Conservation (phyloP, 92 coral and sea anemone genomes). For the Parazoanthus swiftii region DNA sequence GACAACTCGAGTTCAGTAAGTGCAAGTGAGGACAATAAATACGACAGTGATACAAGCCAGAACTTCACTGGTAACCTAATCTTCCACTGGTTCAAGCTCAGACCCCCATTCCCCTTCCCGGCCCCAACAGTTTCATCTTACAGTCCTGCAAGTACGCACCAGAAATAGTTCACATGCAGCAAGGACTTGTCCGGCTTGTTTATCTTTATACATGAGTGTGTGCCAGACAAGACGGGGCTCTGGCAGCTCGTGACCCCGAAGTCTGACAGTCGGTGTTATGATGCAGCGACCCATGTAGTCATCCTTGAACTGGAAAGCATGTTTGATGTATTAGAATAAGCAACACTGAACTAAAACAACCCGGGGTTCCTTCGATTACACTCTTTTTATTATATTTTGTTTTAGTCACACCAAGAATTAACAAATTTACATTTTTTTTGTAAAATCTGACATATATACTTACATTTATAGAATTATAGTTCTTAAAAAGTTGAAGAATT, state of each 20-base stretch:
- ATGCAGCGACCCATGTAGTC: conserved; percentile 97
- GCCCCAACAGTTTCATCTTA: too few relatives aligned
- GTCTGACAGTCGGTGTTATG: conserved; percentile 76
- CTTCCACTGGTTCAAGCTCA: too few relatives aligned
- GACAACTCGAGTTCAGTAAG: conserved; percentile 59
- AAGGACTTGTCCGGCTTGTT: conserved; percentile 80
- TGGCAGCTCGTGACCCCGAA: conserved; percentile 80
- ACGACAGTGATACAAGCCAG: conserved; percentile 83
- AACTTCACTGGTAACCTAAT: conserved; percentile 73
- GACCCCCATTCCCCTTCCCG: too few relatives aligned
- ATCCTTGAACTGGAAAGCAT: conserved; percentile 78
- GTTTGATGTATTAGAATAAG: too few relatives aligned
- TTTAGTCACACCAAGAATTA: too few relatives aligned
- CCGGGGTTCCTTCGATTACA: too few relatives aligned
- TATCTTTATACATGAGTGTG: conserved; percentile 68
- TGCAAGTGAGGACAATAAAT: conserved; percentile 64
- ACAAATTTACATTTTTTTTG: too few relatives aligned
- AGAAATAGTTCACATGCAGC: conserved; percentile 92
- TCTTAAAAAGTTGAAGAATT: too few relatives aligned
- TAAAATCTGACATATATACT: too few relatives aligned
- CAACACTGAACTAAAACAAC: too few relatives aligned
- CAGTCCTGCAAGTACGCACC: conserved; percentile 43
- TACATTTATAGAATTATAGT: too few relatives aligned
- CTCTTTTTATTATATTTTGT: too few relatives aligned
- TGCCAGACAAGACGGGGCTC: conserved; percentile 86